A percentile compares a stretch with the other conserved stretches of the same genome.
Conservation (phyloP, 35 echinoderm and acorn worm species). For the Chiridota heheva region DNA sequence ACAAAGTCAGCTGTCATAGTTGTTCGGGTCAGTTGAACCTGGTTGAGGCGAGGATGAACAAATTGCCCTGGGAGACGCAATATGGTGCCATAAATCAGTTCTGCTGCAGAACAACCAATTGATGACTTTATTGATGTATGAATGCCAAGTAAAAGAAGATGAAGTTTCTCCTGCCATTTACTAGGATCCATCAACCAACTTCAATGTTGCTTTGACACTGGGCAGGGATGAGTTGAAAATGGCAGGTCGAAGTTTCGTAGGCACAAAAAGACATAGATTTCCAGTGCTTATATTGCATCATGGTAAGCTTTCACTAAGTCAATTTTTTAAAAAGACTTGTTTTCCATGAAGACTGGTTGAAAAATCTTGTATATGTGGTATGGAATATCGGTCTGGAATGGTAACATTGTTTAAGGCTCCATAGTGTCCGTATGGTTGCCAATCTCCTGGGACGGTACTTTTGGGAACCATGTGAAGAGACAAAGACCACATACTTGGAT, state of each 20-base stretch:
- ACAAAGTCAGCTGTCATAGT: constrained; percentile 29
- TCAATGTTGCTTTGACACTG: constrained; percentile 6
- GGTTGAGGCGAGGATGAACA: neutral
- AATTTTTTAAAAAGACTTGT: too few species aligned
- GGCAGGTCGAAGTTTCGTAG: neutral
- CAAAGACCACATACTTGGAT: too few species aligned
- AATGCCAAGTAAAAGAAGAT: constrained; percentile 46
- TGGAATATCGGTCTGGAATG: too few species aligned
- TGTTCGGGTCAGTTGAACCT: constrained; percentile 10
- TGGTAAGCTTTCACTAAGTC: neutral
- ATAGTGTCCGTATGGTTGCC: too few species aligned
- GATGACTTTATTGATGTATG: constrained; percentile 33
- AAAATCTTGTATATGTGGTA: too few species aligned
- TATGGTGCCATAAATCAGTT: constrained; percentile 46
- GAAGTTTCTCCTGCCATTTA: constrained; percentile 39
- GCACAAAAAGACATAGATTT: neutral
- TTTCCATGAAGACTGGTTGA: too few species aligned
- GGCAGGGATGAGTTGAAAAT: constrained; percentile 23
- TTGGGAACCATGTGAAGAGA: too few species aligned
- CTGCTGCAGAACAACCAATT: constrained; percentile 37
- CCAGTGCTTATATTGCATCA: neutral
- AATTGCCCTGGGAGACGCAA: constrained; percentile 26
- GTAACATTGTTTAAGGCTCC: too few species aligned
- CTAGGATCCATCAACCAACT: constrained; percentile 17
- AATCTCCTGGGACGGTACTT: too few species aligned